phyloP scores from a whole-genome alignment of 2,797 vertebrate species.

The Cichlasoma orientale region DNA sequence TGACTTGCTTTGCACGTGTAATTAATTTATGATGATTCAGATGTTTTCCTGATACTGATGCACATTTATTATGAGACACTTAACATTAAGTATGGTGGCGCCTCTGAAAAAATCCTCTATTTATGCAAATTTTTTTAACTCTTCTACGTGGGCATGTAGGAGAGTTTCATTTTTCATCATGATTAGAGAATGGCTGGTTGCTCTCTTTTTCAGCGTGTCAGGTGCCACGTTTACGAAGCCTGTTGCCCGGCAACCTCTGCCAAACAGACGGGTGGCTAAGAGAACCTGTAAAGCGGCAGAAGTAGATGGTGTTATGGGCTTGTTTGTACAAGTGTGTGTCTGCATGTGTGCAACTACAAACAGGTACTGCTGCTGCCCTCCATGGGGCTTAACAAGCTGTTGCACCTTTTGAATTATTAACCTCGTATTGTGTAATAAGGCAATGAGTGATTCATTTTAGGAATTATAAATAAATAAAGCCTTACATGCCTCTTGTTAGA shows the following conservation, averaged over 20 bases:
- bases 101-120: not conserved
- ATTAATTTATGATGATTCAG: conserved; percentile 31
- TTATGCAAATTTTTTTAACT: not conserved
- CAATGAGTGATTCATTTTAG: not conserved
- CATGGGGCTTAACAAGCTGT: conserved; percentile 44
- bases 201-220: conserved; percentile 68
- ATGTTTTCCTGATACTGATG: conserved; percentile 9
- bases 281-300: conserved; percentile 58
- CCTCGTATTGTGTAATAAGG: not conserved
- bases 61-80: not conserved
- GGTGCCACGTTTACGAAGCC: conserved; percentile 67
- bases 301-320: conserved; percentile 52
- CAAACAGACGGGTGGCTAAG: conserved; percentile 66
- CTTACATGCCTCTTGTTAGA: not conserved
- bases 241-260: conserved; percentile 73
- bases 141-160: not conserved
- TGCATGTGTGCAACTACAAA: conserved; percentile 20
- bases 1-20: not conserved
- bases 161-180: conserved; percentile 36
- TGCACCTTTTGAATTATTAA: conserved; percentile 25
- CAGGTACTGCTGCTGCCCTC: conserved; percentile 61
- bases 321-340: conserved; percentile 22
- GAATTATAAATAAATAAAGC: not conserved
- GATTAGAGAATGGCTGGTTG: conserved; percentile 46
- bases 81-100: not conserved